Evolutionary conservation across 2,888 invertebrate genomes (phyloP), one percentile per base, ranked within the genome.

Genomic region (Lithophane leautieri): DNA sequence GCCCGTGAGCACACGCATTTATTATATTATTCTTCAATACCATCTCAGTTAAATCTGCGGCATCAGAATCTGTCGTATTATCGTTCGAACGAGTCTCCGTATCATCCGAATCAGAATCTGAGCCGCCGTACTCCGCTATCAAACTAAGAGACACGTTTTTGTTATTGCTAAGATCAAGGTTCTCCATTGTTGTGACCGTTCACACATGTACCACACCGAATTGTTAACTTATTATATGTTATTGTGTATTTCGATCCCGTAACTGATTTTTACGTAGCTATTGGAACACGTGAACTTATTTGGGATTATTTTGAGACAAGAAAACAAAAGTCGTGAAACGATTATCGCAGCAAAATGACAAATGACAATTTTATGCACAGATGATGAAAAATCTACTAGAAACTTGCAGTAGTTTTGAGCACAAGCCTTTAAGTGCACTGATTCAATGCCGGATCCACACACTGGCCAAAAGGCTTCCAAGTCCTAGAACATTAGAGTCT

Each of bases 21-120:
- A 96, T 96, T 71, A 96, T 95, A 82, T 96, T 96, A 91, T 96
- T 96, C 84, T 96, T 96, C 78, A 96, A 90, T 77, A 96, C 96
- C 96, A 96, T 96, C 81, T 96, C 96, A 92, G 95, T 96, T 44
- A 95, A 90, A 85, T 95, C 95, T 50, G 92, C 90, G 6, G 93
- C 91, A 78, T 96, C 96, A 6, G 94, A 95, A 84, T 95, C 94
- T 94, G 79, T 95, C 93, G 89, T 89, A 81, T 91, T 89, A 25
- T 90, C 90, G 78, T 93, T 92, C 9, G 94, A 93, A 73, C 89
- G 92, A 40, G 92, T 92, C 81, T 94, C 94, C 47, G 93, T 93
- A 79, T 94, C 93, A 66, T 96, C 96, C 1, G 96, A 95, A 84
- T 96, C 96, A 2, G 96, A 96, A 83, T 96, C 96, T 6, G 96